Evolutionary conservation across 2,797 vertebrate species (phyloP).

Genomic region (Psittacula derbiana): DNA sequence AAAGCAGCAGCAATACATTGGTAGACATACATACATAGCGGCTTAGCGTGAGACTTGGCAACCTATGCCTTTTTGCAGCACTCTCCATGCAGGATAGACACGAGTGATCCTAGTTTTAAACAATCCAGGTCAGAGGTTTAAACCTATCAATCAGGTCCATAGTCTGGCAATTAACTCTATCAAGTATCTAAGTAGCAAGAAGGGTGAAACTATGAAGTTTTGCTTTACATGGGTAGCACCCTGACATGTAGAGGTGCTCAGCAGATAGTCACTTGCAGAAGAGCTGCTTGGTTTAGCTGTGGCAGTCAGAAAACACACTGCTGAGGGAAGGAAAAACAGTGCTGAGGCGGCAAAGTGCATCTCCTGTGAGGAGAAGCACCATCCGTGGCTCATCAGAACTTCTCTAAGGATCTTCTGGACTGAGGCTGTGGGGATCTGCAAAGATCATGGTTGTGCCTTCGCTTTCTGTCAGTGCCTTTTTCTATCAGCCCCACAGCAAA

Average conservation of each 20-base stretch:
- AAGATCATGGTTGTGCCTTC: not conserved
- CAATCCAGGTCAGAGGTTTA: not conserved
- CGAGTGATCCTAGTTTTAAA: not conserved
- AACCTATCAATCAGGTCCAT: not conserved
- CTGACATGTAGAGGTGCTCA: not conserved
- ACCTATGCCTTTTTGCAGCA: not conserved
- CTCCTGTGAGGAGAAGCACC: not conserved
- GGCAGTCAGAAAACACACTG: not conserved
- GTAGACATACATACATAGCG: not conserved
- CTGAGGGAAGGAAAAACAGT: not conserved
- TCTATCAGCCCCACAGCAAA: not conserved
- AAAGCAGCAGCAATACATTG: not conserved
- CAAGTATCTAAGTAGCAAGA: not conserved
- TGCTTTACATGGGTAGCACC: not conserved
- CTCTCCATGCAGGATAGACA: not conserved
- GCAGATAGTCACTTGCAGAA: not conserved
- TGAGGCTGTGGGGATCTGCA: not conserved
- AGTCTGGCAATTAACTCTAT: not conserved
- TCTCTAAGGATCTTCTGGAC: not conserved
- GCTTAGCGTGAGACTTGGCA: not conserved
- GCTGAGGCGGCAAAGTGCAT: not conserved
- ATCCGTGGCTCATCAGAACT: not conserved
- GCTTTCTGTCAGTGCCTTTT: not conserved
- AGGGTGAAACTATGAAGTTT: not conserved
- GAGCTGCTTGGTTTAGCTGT: not conserved